These are phyloP conservation scores for Alectura lathami DNA, from an alignment of 2,113 vertebrate genomes.

Conservation along the genomic window DNA sequence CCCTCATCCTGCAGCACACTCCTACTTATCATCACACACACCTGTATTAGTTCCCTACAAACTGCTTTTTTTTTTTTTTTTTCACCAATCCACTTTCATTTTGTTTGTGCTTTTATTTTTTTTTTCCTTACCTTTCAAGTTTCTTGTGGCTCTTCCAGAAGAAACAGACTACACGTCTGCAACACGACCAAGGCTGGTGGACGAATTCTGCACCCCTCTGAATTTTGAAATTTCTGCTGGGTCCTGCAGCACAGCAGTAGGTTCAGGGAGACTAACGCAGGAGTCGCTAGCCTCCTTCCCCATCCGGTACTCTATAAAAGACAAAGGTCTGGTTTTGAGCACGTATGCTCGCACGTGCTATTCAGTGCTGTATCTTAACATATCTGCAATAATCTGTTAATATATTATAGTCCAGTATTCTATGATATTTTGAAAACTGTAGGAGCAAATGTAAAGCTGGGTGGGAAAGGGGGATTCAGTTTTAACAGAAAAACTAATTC, in stretches of 20 bases:
- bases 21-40: background rate
- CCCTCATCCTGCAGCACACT: background rate
- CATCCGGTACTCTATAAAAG: background rate
- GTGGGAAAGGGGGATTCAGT: background rate
- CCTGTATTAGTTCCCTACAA: background rate
- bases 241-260: background rate
- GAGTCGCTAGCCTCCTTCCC: background rate
- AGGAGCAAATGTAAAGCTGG: background rate
- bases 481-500: constrained; percentile 52
- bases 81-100: background rate
- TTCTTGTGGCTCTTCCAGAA: background rate
- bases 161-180: background rate
- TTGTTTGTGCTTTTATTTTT: background rate
- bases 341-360: background rate
- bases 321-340: background rate
- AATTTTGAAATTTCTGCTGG: background rate
- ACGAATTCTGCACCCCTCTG: background rate
- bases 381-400: background rate
- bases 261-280: background rate
- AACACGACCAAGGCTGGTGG: background rate
- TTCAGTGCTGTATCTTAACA: background rate
- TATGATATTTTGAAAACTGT: background rate
- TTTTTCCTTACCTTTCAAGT: background rate
- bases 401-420: background rate
- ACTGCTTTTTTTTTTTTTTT: background rate